Evolutionary conservation across 2,888 invertebrate species (phyloP), one percentile per base, ranked within the genome.

Genomic region (Ferdinandea cuprea): DNA sequence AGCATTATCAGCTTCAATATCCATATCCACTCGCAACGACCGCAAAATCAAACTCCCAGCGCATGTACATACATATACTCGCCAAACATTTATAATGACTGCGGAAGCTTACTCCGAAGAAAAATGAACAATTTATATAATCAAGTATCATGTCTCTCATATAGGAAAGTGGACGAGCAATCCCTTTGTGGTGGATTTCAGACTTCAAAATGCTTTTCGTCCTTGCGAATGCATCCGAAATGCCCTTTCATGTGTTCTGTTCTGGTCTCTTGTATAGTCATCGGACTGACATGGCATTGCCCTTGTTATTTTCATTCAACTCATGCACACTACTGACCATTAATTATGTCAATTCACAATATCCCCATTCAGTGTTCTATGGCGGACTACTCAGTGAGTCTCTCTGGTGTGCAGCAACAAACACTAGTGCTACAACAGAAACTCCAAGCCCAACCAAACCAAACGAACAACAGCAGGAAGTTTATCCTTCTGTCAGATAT

Each of bases 331-430:
- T 83, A 81, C 61, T 83, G 83, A 78, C 83, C 83, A 78, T 83
- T 83, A 83, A 78, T 78, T 83, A 73, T 83, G 58, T 72, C 83
- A 73, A 78, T 83, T 63, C 63, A 83, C 78, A 63, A 73, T 72
- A 68, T 52, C 59, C 63, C 40, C 59, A 42, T 46, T 48, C 44
- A 40, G 28, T 56, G 21, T n/a, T n/a, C n/a, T n/a, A n/a, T n/a
- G n/a, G n/a, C n/a, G n/a, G n/a, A n/a, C n/a, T n/a, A n/a, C n/a
- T n/a, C n/a, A n/a, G n/a, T n/a, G n/a, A n/a, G n/a, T n/a, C n/a
- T n/a, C n/a, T n/a, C n/a, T n/a, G n/a, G n/a, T 65, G 30, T 13
- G 52, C 28, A 65, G 65, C 50, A 46, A 76, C 52, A 37, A 81
- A 32, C 61, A 74, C 68, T 35, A 42, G 46, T 56, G 65, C 65